These are phyloP conservation scores for Scolopax mira DNA, from an alignment of 2,113 vertebrate species.

Conservation along the genomic window DNA sequence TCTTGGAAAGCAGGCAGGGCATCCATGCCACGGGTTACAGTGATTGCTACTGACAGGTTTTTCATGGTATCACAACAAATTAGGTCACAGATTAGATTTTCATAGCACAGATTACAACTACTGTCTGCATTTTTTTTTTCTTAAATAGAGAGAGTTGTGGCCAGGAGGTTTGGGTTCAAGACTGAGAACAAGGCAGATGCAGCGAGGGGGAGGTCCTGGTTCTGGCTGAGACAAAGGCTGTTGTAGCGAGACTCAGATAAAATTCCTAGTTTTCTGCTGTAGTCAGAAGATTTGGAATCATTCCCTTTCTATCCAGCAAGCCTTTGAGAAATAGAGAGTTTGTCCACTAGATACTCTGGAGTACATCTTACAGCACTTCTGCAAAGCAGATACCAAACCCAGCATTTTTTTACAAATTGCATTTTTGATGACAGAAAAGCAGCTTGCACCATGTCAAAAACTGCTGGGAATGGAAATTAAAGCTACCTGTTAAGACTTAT, in stretches of 20 bases:
- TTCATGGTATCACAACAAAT: conserved; percentile 67
- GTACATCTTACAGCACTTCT: not conserved
- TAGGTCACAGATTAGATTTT: conserved; percentile 67
- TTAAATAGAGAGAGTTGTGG: not conserved
- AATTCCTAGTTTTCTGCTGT: not conserved
- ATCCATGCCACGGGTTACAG: not conserved
- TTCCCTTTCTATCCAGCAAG: not conserved
- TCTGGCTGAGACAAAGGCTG: not conserved
- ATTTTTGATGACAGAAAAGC: not conserved
- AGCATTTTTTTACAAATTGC: not conserved
- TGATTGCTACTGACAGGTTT: conserved; percentile 61
- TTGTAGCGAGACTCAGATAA: not conserved
- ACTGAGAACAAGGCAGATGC: not conserved
- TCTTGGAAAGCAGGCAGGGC: not conserved
- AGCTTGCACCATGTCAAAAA: not conserved
- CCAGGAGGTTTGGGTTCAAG: conserved; percentile 3
- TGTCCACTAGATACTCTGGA: not conserved
- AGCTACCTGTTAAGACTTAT: not conserved
- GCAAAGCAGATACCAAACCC: not conserved
- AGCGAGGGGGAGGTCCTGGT: not conserved
- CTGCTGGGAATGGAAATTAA: not conserved
- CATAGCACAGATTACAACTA: conserved; percentile 42
- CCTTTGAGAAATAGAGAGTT: not conserved
- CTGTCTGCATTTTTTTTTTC: conserved; percentile 15
- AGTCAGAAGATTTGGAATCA: not conserved